Evolutionary conservation across 2,797 vertebrate species (phyloP).

Genomic region (Dallia pectoralis): DNA sequence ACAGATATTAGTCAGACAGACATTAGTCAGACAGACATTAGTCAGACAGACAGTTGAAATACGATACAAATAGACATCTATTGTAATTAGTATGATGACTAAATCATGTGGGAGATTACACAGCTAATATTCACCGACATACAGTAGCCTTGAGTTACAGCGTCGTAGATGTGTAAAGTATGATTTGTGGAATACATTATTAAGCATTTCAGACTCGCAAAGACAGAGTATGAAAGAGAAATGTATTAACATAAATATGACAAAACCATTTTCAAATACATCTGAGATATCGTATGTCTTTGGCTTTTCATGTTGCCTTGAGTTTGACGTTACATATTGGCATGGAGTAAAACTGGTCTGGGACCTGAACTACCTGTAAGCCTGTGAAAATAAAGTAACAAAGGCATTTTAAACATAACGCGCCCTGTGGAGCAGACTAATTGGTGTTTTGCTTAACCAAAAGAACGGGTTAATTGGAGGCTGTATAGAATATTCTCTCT

Average conservation of each 20-base stretch:
- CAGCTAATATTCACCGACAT: neutral
- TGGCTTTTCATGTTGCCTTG: neutral
- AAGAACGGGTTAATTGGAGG: constrained; percentile 53
- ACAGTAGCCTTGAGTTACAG: neutral
- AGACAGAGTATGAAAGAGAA: too few relatives aligned
- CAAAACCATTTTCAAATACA: too few relatives aligned
- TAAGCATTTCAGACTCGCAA: neutral
- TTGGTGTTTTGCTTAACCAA: constrained; percentile 38
- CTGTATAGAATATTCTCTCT: constrained; percentile 20
- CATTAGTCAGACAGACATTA: too few relatives aligned
- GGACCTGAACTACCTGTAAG: neutral
- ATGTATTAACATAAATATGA: too few relatives aligned
- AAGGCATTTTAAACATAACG: neutral
- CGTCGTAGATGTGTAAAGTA: neutral
- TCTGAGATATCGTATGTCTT: too few relatives aligned
- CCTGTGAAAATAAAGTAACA: neutral
- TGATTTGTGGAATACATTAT: neutral
- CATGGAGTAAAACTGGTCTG: neutral
- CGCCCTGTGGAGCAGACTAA: constrained; percentile 3
- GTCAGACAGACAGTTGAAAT: neutral
- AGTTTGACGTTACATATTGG: neutral
- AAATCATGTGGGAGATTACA: neutral
- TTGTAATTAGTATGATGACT: neutral
- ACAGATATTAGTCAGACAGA: too few relatives aligned
- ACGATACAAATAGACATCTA: neutral